Evolutionary conservation across 2,797 vertebrate species (phyloP), one percentile per base, ranked within the genome.

Genomic region (Sardinella longiceps): DNA sequence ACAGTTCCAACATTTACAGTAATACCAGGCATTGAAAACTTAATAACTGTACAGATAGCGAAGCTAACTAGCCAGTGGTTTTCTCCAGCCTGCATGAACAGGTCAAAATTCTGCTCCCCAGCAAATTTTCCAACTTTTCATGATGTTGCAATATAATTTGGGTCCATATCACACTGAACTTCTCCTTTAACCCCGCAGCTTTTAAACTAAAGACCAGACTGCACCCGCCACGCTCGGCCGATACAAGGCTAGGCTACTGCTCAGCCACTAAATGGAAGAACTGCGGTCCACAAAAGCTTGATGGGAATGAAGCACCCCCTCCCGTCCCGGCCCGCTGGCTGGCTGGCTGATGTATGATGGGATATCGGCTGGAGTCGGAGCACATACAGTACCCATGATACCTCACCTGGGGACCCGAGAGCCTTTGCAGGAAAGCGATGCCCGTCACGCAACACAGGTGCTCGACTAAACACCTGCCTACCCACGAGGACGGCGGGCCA

Each of bases 341-440:
- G n/a, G n/a, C 28, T 2, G 25, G 20, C 48, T 14, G 48, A 50
- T 50, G 33, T 14, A 37, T 74, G 66, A 74, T 74, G 66, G 30
- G 66, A 74, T 37, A 74, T 30, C 63, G 15, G n/a, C 25, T 66
- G 56, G 56, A 63, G 60, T 12, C 37, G 60, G 25, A 66, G 60
- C 60, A 15, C 60, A 25, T 66, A 3, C 20, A 5, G 25, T 3
- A 39, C 66, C 5, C 66, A 14, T 6, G 30, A 30, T 20, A 14
- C 15, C 66, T 74, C 66, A 74, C 66, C 66, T 74, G 66, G 33
- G 66, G 66, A 33, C 66, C 1, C 1, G 33, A 70, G 51, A 83
- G 74, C 60, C 63, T 46, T 51, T 50, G 60, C 60, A 48, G 82
- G 82, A 74, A 77, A 74, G 37, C n/a, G 37, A 33, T 23, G 66